phyloP scores from a whole-genome alignment of 2,797 vertebrate species.

The Platyrinchus mystaceus region DNA sequence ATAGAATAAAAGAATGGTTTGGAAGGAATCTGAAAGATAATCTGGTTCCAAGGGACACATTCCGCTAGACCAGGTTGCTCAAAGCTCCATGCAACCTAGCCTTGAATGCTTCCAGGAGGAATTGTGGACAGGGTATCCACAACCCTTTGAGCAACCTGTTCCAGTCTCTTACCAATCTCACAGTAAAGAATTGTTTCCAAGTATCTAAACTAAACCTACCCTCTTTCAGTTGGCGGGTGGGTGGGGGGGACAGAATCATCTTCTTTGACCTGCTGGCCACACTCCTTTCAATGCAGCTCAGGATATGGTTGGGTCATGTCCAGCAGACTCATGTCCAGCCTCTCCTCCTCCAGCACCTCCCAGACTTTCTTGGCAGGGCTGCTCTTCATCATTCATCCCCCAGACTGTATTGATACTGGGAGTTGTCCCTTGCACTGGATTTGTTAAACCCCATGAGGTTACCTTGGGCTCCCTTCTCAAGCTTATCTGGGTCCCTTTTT shows the following conservation, averaged over 20 bases:
- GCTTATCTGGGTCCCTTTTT: not conserved
- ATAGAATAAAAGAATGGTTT: not conserved
- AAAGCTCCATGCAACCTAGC: not conserved
- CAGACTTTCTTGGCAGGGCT: not conserved
- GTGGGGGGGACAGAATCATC: not conserved
- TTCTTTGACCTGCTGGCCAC: accelerated
- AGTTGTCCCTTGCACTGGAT: not conserved
- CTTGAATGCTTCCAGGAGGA: not conserved
- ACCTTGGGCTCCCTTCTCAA: not conserved
- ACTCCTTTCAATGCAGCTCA: not conserved
- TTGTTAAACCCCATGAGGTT: not conserved
- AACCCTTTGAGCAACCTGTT: not conserved
- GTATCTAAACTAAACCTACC: not conserved
- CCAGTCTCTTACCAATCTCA: not conserved
- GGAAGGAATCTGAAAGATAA: not conserved
- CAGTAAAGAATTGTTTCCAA: not conserved
- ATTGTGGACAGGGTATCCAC: not conserved
- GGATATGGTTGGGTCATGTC: accelerated
- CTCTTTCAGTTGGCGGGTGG: not conserved
- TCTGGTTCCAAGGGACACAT: not conserved
- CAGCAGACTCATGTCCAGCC: not conserved
- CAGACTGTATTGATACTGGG: not conserved
- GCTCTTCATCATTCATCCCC: not conserved
- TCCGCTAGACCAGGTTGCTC: not conserved
- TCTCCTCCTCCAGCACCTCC: not conserved